Percentiles rank a stretch among this genome's conserved stretches.
phyloP scores from a whole-genome alignment of 2,888 invertebrate species.

The Altica lythri region DNA sequence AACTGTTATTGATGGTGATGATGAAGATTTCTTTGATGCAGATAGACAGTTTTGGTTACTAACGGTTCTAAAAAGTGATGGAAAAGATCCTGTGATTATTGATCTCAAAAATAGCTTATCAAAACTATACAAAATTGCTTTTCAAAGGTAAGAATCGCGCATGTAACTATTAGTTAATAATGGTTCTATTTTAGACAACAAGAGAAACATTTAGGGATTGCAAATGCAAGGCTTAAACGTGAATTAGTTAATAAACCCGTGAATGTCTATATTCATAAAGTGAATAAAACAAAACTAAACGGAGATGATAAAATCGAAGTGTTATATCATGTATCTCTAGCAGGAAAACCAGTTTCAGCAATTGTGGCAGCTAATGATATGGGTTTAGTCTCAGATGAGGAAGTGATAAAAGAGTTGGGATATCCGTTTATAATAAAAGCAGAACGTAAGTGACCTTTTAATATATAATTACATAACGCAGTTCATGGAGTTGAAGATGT shows the following conservation, averaged over 20 bases:
- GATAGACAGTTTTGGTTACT: slow-evolving; percentile 80
- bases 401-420: slow-evolving; percentile 75
- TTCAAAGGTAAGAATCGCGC: slow-evolving; percentile 72
- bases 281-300: slow-evolving; percentile 61
- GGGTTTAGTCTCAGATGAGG: slow-evolving; percentile 77
- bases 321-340: slow-evolving; percentile 80
- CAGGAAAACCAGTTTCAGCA: slow-evolving; percentile 79
- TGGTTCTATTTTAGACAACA: slow-evolving; percentile 74
- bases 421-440: slow-evolving; percentile 81
- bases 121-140: slow-evolving; percentile 78
- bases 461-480: too few relatives aligned
- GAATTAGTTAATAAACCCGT: slow-evolving; percentile 59
- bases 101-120: slow-evolving; percentile 77
- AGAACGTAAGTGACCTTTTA: slow-evolving; percentile 76
- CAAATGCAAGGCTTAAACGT: slow-evolving; percentile 45
- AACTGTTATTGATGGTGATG: slow-evolving; percentile 40
- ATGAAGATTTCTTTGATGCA: slow-evolving; percentile 53
- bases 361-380: slow-evolving; percentile 82
- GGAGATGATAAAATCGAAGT: slow-evolving; percentile 62
- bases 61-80: slow-evolving; percentile 70
- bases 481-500: too few relatives aligned
- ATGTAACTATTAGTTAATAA: slow-evolving; percentile 1
- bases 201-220: slow-evolving; percentile 77
- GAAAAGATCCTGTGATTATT: slow-evolving; percentile 58
- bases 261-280: slow-evolving; percentile 70